Base-by-base conservation (phyloP, 2,797 vertebrate genomes). In the Myripristis murdjan region DNA sequence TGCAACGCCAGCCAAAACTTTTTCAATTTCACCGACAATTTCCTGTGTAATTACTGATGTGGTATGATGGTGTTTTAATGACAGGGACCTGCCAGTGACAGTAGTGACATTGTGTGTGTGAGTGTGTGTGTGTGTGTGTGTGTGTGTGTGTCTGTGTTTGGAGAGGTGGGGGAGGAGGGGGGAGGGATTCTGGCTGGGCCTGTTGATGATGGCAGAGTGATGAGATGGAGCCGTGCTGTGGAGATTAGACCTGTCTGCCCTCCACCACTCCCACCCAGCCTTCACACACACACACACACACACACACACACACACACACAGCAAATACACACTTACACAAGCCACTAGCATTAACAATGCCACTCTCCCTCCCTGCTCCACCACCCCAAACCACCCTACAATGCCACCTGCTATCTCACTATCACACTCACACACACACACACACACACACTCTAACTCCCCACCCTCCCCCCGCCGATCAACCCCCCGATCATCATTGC, bases 11-110 rank as follows among this genome's bases (percentile, higher is more conserved):
- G 92, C 87, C 89, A 91, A 95, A 95, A 92, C 92, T 94, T 95
- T 95, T 95, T 93, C 90, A 94, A 95, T 94, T 93, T 93, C 95
- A 94, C 77, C 91, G 90, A 90, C 92, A 95, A 95, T 93, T 94
- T 95, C 93, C 95, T 95, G 93, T 81, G 91, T 90, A 95, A 96
- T 96, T 96, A 95, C 91, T 74, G 89, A 91, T 92, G 90, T 90
- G 91, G 89, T 91, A 85, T 93, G 92, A 94, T 94, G 91, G 93
- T 90, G 89, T 94, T 94, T 93, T 95, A 94, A 95, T 92, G 94
- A 93, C 91, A 86, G 87, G 84, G 90, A 93, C 91, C 89, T 90
- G 89, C 85, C 89, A 83, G 85, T 84, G 83, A 89, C 88, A 87
- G 82, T 84, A n/a, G n/a, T n/a, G 77, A 90, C 77, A 88, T 84